These are phyloP conservation scores for Calephelis perditalis DNA, from an alignment of 2,888 invertebrate species.

Conservation along the genomic window DNA sequence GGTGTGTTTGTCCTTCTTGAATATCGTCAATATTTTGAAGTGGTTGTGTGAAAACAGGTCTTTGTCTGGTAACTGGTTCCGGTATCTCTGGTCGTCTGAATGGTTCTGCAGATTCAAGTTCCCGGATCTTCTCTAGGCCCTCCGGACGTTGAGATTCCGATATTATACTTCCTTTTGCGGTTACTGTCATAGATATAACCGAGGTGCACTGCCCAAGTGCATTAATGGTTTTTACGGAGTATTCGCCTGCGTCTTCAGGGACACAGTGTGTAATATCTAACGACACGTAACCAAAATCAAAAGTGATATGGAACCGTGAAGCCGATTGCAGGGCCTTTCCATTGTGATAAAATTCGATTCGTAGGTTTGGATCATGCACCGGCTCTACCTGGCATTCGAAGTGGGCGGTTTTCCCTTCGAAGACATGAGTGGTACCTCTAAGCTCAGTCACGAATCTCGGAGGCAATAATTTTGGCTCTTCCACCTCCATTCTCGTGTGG, in stretches of 20 bases:
- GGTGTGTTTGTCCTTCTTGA: constrained; percentile 72
- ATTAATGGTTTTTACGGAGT: constrained; percentile 95
- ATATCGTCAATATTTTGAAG: constrained; percentile 93
- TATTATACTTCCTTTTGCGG: constrained; percentile 90
- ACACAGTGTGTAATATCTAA: constrained; percentile 96
- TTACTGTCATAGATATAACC: constrained; percentile 88
- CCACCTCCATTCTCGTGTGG: constrained; percentile 87
- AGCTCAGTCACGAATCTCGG: constrained; percentile 93
- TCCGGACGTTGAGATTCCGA: constrained; percentile 96
- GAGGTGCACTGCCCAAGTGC: constrained; percentile 93
- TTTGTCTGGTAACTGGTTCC: constrained; percentile 90
- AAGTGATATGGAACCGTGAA: constrained; percentile 94
- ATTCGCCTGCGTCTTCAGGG: constrained; percentile 97
- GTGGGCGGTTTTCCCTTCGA: constrained; percentile 95
- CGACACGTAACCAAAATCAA: constrained; percentile 98
- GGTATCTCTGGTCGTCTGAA: constrained; percentile 88
- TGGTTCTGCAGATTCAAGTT: constrained; percentile 89
- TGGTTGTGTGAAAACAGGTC: constrained; percentile 96
- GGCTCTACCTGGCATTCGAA: constrained; percentile 97
- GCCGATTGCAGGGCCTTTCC: constrained; percentile 94
- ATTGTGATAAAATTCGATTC: constrained; percentile 95
- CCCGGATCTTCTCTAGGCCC: constrained; percentile 93
- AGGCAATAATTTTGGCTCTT: constrained; percentile 87
- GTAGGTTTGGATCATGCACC: constrained; percentile 91
- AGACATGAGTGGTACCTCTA: constrained; percentile 90